These are phyloP conservation scores for Colossoma macropomum DNA, from an alignment of 2,113 vertebrate species.

Conservation along the genomic window DNA sequence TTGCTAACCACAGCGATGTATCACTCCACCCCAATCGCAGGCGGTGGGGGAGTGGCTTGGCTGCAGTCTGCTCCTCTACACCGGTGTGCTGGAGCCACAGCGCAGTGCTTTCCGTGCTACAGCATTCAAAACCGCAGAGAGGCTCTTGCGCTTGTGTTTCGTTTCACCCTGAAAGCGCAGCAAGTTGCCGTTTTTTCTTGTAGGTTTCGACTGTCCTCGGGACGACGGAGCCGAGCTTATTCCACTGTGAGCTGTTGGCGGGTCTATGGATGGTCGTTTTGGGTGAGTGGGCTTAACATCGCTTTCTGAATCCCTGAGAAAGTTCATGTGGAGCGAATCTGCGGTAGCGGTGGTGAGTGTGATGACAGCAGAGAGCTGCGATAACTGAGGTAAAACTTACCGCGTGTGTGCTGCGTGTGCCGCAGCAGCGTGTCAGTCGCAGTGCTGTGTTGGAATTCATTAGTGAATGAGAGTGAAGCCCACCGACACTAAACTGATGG, in stretches of 20 bases:
- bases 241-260: constrained; percentile 1
- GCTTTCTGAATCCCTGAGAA: constrained; percentile 28
- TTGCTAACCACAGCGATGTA: constrained; percentile 6
- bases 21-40: constrained; percentile 41
- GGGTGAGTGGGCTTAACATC: constrained; percentile 38
- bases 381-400: background rate
- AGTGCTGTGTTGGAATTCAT: background rate
- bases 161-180: background rate
- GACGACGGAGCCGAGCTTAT: background rate
- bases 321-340: constrained; percentile 24
- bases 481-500: background rate
- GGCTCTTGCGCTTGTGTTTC: background rate
- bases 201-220: background rate
- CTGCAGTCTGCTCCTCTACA: background rate
- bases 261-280: constrained; percentile 42
- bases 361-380: background rate
- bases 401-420: background rate
- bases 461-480: background rate
- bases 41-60: constrained; percentile 16
- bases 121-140: background rate
- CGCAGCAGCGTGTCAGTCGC: constrained; percentile 45
- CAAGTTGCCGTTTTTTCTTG: background rate
- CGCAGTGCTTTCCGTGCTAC: constrained; percentile 21
- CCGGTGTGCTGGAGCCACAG: constrained; percentile 20
- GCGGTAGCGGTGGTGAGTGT: background rate